Evolutionary conservation across 2,888 invertebrate species (phyloP).

Genomic region (Unio pictorum): DNA sequence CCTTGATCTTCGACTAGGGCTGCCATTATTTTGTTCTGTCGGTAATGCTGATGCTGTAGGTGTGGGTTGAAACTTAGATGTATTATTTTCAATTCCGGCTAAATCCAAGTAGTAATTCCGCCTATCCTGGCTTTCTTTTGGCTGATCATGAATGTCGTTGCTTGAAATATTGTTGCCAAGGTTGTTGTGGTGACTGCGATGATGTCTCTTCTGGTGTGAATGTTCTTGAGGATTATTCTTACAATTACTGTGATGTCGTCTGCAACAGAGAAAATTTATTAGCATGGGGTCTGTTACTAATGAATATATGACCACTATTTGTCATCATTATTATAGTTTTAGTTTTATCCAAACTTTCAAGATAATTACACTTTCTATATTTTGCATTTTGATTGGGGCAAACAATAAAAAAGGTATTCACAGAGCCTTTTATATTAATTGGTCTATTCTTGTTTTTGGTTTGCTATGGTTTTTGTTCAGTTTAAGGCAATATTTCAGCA

Average conservation of each 20-base stretch:
- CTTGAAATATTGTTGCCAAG: conserved; percentile 19
- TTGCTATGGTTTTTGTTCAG: no score
- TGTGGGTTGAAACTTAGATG: conserved; percentile 47
- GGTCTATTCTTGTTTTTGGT: not conserved
- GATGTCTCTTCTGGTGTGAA: conserved; percentile 52
- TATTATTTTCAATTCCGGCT: conserved; percentile 69
- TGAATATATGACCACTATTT: no score
- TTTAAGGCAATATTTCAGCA: no score
- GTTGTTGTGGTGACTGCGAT: conserved; percentile 33
- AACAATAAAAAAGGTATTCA: conserved; percentile 5
- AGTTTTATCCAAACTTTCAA: no score
- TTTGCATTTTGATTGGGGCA: conserved; percentile 4
- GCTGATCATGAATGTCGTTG: conserved; percentile 30
- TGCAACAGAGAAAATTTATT: conserved; percentile 16
- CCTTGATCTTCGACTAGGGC: conserved; percentile 71
- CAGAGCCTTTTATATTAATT: conserved; percentile 7
- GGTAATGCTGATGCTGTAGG: conserved; percentile 43
- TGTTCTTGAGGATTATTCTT: conserved; percentile 44
- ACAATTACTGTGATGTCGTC: conserved; percentile 64
- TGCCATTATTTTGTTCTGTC: conserved; percentile 34
- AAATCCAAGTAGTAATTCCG: conserved; percentile 70
- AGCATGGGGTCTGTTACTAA: no score
- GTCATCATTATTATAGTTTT: no score
- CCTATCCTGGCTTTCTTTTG: conserved; percentile 61
- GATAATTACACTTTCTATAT: no score